Percentiles rank a stretch among this genome's conserved stretches.
These are phyloP conservation scores for Antrozous pallidus DNA, from an alignment of 2,797 vertebrate genomes.

Conservation along the genomic window DNA sequence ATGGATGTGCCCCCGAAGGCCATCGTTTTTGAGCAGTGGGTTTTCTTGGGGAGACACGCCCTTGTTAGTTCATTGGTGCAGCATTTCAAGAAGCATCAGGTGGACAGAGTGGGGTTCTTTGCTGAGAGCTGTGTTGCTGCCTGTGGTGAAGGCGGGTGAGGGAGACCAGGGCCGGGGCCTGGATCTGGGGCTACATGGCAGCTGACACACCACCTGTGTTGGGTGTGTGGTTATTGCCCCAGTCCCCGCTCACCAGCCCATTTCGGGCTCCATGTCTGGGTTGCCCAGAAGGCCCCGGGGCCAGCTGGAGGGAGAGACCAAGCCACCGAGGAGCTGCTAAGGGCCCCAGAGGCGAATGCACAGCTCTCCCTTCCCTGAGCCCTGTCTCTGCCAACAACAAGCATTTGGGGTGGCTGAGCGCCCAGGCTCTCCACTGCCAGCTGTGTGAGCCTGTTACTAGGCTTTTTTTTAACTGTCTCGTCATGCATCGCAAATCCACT, in stretches of 20 bases:
- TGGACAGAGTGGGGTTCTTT: slow-evolving; percentile 8
- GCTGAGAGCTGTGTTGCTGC: neutral
- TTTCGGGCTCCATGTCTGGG: neutral
- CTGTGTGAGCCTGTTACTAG: neutral
- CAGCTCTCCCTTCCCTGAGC: neutral
- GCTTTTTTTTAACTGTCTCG: neutral
- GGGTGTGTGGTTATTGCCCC: neutral
- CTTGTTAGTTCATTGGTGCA: slow-evolving; percentile 75
- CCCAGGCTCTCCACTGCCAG: too few relatives aligned
- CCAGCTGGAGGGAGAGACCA: neutral
- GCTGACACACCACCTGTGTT: accelerated
- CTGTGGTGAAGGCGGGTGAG: too few relatives aligned
- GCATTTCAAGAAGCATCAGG: slow-evolving; percentile 37
- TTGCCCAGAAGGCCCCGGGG: neutral
- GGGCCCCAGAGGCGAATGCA: neutral
- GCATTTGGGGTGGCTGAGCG: neutral
- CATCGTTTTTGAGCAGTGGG: slow-evolving; percentile 75
- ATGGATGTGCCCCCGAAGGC: slow-evolving; percentile 75
- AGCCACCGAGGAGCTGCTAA: neutral
- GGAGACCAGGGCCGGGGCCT: too few relatives aligned
- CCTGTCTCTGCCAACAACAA: neutral
- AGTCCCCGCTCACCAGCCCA: neutral
- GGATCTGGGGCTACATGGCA: too few relatives aligned
- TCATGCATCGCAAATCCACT: neutral
- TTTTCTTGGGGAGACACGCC: slow-evolving; percentile 71